Evolutionary conservation across 2,888 invertebrate species (phyloP).

Genomic region (Drosophila siamana): DNA sequence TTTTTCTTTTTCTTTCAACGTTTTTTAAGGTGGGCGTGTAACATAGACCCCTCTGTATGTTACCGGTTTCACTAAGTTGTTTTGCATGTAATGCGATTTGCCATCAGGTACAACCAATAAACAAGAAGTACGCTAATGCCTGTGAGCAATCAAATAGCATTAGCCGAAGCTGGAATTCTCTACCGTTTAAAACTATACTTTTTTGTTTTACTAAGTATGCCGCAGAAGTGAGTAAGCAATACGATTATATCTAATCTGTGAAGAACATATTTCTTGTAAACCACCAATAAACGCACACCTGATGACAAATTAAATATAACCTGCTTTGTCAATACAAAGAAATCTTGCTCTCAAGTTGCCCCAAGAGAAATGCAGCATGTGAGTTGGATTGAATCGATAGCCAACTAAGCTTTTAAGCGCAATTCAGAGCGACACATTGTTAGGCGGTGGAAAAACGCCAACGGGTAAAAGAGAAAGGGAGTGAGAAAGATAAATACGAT

Average conservation of each 20-base stretch:
- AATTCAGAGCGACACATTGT: slow-evolving; percentile 34
- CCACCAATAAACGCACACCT: background rate
- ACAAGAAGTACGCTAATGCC: slow-evolving; percentile 39
- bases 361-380: slow-evolving; percentile 30
- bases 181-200: background rate
- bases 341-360: slow-evolving; percentile 28
- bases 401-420: slow-evolving; percentile 50
- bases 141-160: background rate
- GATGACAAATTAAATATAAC: slow-evolving; percentile 3
- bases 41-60: slow-evolving; percentile 27
- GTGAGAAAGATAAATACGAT: background rate
- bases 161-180: slow-evolving; percentile 9
- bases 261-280: slow-evolving; percentile 13
- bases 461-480: background rate
- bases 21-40: slow-evolving; percentile 47
- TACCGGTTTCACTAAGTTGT: slow-evolving; percentile 68
- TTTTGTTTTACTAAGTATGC: slow-evolving; percentile 1
- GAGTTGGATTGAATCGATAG: slow-evolving; percentile 39
- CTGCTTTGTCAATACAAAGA: slow-evolving; percentile 15
- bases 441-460: background rate
- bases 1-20: slow-evolving; percentile 12
- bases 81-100: slow-evolving; percentile 68
- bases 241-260: slow-evolving; percentile 11
- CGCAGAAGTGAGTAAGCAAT: background rate
- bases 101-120: slow-evolving; percentile 30